phyloP scores from a whole-genome alignment of 2,797 vertebrate genomes.

The Otus scops region DNA sequence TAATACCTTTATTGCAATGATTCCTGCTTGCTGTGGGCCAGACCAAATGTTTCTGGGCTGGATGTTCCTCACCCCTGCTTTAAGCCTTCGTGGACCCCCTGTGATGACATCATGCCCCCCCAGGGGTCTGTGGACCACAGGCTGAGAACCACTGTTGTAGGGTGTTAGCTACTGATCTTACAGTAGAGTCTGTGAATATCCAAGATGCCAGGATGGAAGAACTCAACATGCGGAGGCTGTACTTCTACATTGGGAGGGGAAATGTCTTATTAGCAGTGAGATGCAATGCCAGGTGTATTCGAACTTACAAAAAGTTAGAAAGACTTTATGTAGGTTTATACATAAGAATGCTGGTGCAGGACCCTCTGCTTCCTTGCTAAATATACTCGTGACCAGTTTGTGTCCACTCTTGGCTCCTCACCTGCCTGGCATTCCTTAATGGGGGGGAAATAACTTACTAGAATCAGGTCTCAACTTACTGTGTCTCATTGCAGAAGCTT shows the following conservation, averaged over 20 bases:
- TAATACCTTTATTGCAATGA: no score
- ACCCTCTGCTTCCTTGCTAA: neutral
- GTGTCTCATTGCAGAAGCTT: neutral
- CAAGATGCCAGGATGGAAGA: neutral
- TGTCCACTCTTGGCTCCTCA: neutral
- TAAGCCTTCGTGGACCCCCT: no score
- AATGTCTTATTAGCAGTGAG: neutral
- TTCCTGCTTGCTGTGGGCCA: no score
- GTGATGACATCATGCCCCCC: no score
- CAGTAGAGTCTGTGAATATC: neutral
- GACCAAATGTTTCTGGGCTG: no score
- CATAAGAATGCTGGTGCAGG: neutral
- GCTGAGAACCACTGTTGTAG: no score
- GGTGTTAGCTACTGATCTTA: neutral
- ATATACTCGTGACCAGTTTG: neutral
- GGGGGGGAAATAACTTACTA: neutral
- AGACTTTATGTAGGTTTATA: neutral
- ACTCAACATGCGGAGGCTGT: neutral
- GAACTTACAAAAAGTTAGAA: neutral
- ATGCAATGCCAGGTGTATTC: neutral
- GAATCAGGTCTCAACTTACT: rapidly evolving
- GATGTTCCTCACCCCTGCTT: no score
- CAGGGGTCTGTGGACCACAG: no score
- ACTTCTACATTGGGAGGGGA: rapidly evolving
- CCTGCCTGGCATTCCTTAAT: neutral